Evolutionary conservation across 2,113 vertebrate genomes (phyloP).

Genomic region (Chlorodrepanis virens): DNA sequence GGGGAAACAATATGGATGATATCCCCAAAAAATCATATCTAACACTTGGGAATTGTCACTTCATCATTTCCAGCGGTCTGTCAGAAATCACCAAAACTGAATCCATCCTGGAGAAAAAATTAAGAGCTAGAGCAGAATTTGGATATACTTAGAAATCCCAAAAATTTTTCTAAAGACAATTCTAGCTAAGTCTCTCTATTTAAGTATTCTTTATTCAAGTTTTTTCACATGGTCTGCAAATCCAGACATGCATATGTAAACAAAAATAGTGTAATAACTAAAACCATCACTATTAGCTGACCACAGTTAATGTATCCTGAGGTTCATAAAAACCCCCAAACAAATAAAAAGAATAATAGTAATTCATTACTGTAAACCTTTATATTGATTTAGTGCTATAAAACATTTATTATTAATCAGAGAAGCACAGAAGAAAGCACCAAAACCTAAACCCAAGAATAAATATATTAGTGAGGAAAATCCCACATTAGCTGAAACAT

Average conservation of each 20-base stretch:
- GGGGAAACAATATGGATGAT: fast-evolving
- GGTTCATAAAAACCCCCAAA: background rate
- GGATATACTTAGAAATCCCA: background rate
- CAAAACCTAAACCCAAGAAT: background rate
- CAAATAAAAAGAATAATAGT: background rate
- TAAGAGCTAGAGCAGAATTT: background rate
- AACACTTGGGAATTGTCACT: background rate
- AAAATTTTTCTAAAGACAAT: background rate
- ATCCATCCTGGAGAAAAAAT: background rate
- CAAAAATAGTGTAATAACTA: background rate
- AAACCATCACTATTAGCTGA: background rate
- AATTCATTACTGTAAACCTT: background rate
- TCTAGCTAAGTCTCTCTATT: background rate
- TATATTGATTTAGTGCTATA: background rate
- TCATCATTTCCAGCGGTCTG: background rate
- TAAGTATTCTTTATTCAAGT: background rate
- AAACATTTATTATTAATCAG: background rate
- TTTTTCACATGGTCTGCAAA: background rate
- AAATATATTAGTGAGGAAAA: background rate
- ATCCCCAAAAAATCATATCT: background rate
- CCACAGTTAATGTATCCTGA: background rate
- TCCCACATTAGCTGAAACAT: slow-evolving; percentile 9
- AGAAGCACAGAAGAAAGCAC: background rate
- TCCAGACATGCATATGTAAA: background rate
- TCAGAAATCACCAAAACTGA: background rate